Evolutionary conservation across 1,140 invertebrate genomes (phyloP), one percentile per base, ranked within the genome.

Genomic region (Procambarus virginalis): DNA sequence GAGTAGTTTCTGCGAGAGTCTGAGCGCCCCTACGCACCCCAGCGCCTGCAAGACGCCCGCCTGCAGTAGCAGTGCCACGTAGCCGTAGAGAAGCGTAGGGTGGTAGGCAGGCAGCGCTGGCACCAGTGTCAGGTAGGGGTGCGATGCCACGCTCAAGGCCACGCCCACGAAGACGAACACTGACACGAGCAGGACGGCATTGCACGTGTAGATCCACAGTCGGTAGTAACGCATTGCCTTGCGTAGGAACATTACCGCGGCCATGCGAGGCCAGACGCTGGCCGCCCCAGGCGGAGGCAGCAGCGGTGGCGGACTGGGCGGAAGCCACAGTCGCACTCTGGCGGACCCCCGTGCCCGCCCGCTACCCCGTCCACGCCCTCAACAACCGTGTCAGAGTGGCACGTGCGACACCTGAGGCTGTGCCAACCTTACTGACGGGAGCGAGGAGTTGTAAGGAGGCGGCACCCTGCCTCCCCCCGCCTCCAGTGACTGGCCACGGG

Each of bases 171-270:
- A 97, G 49, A 97, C 96, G 78, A 97, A 94, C 93, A 97, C 97
- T 93, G 96, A 96, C 90, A 97, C 95, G 93, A 98, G 95, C 93
- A 98, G 95, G 91, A 97, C 97, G 93, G 96, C 96, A 95, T 98
- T 98, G 96, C 97, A 97, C 93, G 97, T 96, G 95, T 98, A 98
- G 93, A 98, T 98, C 97, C 97, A 98, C 93, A 98, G 95, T 94
- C 97, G 96, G 95, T 98, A 98, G 95, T 98, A 98, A 92, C 95
- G 93, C 93, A 93, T 94, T 85, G 93, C 93, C 93, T 93, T 93
- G 84, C 92, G 91, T 78, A 93, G 92, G 92, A 94, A 93, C 94
- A 94, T 94, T 78, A 92, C 93, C 80, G 86, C 90, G 86, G 91
- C 91, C 91, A 90, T 89, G 83, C 84, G 51, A 89, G 92, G 89